Base-by-base conservation (phyloP, 2,113 vertebrate genomes). In the Lycaon pictus region DNA sequence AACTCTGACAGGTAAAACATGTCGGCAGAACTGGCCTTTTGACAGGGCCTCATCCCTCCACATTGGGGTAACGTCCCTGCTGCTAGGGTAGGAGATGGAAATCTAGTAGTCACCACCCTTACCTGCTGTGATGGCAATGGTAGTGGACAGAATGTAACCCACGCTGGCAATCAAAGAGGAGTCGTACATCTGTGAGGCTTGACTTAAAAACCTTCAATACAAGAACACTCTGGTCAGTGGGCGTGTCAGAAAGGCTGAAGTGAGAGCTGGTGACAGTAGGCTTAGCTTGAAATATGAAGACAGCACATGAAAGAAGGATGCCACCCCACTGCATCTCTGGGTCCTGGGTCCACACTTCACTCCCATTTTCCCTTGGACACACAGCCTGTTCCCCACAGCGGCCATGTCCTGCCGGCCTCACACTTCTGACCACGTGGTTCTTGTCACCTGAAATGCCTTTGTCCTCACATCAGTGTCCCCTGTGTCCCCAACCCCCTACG, bases 111-210 rank as follows among this genome's bases (percentile, higher is more conserved):
- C 0, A 0, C 8, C 60, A 2, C 13, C 27, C 98, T 99, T 99
- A 99, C 99, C 99, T 98, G 99, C 99, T 65, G 99, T 98, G 83
- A 99, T 98, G 2, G 99, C 99, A 56, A 98, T 97, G 0, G 96
- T 97, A 3, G 99, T 99, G 93, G 99, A 99, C 2, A 99, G 97
- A 96, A 99, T 99, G 96, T 99, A 99, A 98, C 99, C 99, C 25
- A 99, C 65, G 1, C 99, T 99, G 96, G 99, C 98, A 7, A 99
- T 99, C 97, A 99, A 96, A n/a, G 99, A 99, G 10, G 99, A 99
- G 97, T 99, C 99, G 1, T 99, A 99, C 29, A 99, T 98, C 97
- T 99, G 98, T 0, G 99, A 99, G 11, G 99, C 99, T 69, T 99
- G 99, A 89, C 99, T 98, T 95, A 99, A 98, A 98, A 99, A 99